Conservation (phyloP, 2,888 invertebrate species). For the Baccha elongata region DNA sequence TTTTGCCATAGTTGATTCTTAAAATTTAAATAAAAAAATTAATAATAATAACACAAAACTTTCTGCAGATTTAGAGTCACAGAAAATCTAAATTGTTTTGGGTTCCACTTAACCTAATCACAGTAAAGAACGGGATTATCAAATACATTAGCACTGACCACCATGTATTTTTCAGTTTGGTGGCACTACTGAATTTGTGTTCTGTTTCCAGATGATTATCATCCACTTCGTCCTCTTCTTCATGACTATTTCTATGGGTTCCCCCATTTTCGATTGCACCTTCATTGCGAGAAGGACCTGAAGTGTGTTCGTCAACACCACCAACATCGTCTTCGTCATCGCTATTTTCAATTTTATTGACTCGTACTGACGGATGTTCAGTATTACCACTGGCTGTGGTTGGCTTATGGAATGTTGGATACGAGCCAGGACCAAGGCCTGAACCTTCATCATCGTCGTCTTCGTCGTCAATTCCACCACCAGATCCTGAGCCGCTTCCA, state of each 20-base stretch:
- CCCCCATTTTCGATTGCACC: conserved; percentile 54
- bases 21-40: conserved; percentile 10
- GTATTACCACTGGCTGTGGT: conserved; percentile 73
- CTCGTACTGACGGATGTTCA: conserved; percentile 78
- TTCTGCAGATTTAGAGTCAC: conserved; percentile 84
- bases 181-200: conserved; percentile 51
- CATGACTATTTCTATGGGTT: conserved; percentile 44
- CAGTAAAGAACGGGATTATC: conserved; percentile 89
- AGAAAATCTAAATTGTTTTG: conserved; percentile 91
- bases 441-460: conserved; percentile 80
- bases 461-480: conserved; percentile 84
- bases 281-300: conserved; percentile 79
- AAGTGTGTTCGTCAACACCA: conserved; percentile 80
- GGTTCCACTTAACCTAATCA: conserved; percentile 91
- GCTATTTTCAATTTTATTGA: conserved; percentile 77
- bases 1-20: conserved; percentile 22
- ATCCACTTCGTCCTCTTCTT: conserved; percentile 74
- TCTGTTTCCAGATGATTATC: conserved; percentile 74
- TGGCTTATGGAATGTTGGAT: conserved; percentile 79
- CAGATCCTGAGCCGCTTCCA: conserved; percentile 89
- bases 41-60: conserved; percentile 40
- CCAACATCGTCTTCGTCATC: conserved; percentile 79
- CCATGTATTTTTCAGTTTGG: conserved; percentile 74
- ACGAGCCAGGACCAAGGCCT: conserved; percentile 77
- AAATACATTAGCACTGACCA: conserved; percentile 87